Base-by-base conservation (phyloP, 2,888 invertebrate genomes). In the Cetonia aurata region DNA sequence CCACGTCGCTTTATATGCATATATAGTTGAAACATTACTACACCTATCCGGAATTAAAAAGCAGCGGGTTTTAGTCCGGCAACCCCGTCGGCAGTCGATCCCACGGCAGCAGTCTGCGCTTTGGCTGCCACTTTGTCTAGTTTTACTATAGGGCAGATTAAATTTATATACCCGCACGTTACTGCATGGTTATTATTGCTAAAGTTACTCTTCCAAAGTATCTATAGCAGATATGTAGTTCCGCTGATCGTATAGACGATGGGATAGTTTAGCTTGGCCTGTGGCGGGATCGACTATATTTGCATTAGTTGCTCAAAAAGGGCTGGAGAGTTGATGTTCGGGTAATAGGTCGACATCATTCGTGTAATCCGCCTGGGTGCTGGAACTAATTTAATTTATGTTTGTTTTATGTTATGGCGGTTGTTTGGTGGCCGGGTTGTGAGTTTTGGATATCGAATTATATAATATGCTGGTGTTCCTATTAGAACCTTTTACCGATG, bases 261-360 rank as follows among this genome's bases (percentile, higher is more conserved):
- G 25, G 25, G 10, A 48, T 48, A n/a, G 48, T n/a, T 15, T 52
- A 19, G 52, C 10, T 12, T 52, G 9, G 25, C 25, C 25, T 25
- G 52, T 52, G 52, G 37, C 37, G 48, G 33, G 8, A n/a, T 60
- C 12, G 6, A 19, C 48, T 46, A 12, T 25, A 41, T 60, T 46
- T 60, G 25, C 60, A 44, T 37, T 37, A 37, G 37, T 37, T 10
- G 37, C 37, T 9, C 37, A 19, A n/a, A 17, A 60, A 13, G n/a
- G 31, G 19, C 6, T 46, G 25, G 60, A 46, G 25, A 57, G 57
- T 25, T 37, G 19, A 13, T 46, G 25, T 44, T 31, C 31, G 17
- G 57, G 46, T 62, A 62, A 62, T 62, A 62, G 62, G 50, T 62
- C 50, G 62, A 62, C 50, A 62, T 62, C 62, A 50, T 62, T 62